A percentile compares a stretch with the other conserved stretches of the same genome.
These are phyloP conservation scores for Drosophila ustulata DNA, from an alignment of 2,888 invertebrate genomes.

Conservation along the genomic window DNA sequence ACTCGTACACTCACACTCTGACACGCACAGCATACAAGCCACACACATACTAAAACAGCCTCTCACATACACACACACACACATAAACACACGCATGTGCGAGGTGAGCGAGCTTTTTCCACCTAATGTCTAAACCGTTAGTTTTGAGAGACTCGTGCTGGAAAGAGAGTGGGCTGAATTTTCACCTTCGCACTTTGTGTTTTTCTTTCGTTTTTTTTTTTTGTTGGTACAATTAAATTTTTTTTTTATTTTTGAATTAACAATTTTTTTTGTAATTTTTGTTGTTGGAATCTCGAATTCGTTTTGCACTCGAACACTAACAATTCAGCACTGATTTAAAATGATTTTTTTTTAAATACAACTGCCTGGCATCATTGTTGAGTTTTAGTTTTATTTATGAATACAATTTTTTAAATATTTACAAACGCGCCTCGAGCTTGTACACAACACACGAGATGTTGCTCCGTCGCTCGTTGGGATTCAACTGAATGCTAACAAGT, in stretches of 20 bases:
- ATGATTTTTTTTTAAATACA: constrained; percentile 20
- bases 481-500: constrained; percentile 78
- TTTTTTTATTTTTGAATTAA: constrained; percentile 42
- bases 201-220: constrained; percentile 33
- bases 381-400: constrained; percentile 62
- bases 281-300: constrained; percentile 22
- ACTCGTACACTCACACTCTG: constrained; percentile 29
- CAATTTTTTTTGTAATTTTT: constrained; percentile 31
- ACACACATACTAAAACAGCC: constrained; percentile 37
- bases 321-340: constrained; percentile 32
- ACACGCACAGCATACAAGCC: constrained; percentile 39
- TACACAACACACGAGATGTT: constrained; percentile 70
- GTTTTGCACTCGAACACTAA: constrained; percentile 46
- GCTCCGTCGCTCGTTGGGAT: constrained; percentile 75
- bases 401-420: constrained; percentile 76
- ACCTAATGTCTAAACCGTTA: constrained; percentile 73
- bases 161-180: constrained; percentile 63
- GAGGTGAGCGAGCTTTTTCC: constrained; percentile 75
- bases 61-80: constrained; percentile 37
- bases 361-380: constrained; percentile 36
- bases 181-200: constrained; percentile 77
- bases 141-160: constrained; percentile 48
- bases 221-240: constrained; percentile 33
- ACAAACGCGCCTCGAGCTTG: constrained; percentile 68
- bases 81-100: constrained; percentile 60